Conservation (phyloP, 2,797 vertebrate genomes). For the Graptemys geographica region DNA sequence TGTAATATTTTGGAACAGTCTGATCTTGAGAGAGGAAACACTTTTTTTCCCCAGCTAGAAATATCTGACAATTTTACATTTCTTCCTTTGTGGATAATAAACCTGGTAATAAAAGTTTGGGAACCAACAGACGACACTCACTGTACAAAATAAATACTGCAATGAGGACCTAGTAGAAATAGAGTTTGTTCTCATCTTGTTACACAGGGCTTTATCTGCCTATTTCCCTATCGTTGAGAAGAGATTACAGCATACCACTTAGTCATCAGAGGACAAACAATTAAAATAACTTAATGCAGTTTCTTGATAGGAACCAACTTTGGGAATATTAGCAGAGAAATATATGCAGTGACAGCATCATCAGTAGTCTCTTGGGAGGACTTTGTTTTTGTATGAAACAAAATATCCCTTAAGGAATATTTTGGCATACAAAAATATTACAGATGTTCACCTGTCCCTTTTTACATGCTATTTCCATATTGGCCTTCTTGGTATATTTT, state of each 20-base stretch:
- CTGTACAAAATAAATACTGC: not conserved
- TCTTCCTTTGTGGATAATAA: not conserved
- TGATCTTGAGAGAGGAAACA: not conserved
- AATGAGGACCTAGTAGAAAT: not conserved
- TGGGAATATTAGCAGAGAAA: not conserved
- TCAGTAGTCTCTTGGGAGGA: not conserved
- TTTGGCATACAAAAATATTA: not conserved
- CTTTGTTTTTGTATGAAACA: not conserved
- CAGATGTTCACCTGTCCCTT: not conserved
- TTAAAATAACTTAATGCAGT: not conserved
- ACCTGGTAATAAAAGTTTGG: not conserved
- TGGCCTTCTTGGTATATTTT: not conserved
- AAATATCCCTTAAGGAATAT: not conserved
- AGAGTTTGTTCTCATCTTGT: not conserved
- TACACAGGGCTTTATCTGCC: not conserved
- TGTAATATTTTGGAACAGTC: not conserved
- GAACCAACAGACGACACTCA: not conserved
- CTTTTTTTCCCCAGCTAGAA: not conserved
- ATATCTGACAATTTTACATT: not conserved
- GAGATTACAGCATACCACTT: not conserved
- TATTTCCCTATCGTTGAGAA: not conserved
- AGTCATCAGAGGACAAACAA: not conserved
- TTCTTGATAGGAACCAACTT: not conserved
- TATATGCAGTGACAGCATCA: not conserved
- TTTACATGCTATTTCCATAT: not conserved